phyloP scores from a whole-genome alignment of 2,888 invertebrate genomes.

The Andrena fulva region DNA sequence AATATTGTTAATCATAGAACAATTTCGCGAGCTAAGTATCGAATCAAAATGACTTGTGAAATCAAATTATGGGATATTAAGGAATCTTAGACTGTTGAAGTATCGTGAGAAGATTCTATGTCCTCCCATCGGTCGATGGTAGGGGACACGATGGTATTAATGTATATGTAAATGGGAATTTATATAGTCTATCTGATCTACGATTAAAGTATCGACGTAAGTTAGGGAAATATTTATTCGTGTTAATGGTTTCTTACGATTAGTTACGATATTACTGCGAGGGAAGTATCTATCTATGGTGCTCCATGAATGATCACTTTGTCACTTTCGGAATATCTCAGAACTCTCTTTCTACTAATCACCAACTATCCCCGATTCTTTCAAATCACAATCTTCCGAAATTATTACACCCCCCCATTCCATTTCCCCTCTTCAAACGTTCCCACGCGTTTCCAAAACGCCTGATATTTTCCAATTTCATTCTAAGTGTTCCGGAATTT shows the following conservation, averaged over 20 bases:
- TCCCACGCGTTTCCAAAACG: not conserved
- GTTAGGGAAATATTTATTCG: constrained; percentile 61
- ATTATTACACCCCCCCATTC: no score
- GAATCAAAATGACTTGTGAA: constrained; percentile 7
- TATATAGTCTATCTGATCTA: constrained; percentile 60
- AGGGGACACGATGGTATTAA: constrained; percentile 19
- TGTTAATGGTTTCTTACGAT: constrained; percentile 55
- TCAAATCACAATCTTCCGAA: no score
- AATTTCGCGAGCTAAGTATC: not conserved
- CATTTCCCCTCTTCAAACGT: not conserved
- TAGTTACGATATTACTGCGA: constrained; percentile 52
- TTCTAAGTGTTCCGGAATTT: not conserved
- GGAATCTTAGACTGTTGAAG: constrained; percentile 39
- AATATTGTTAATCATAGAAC: not conserved
- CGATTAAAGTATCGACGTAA: constrained; percentile 48
- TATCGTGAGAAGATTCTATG: constrained; percentile 29
- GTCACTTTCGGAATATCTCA: not conserved
- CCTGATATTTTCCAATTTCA: not conserved
- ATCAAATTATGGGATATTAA: constrained; percentile 25
- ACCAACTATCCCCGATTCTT: no score
- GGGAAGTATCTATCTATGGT: constrained; percentile 38
- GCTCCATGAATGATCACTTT: not conserved
- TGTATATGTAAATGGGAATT: constrained; percentile 49
- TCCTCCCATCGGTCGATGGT: constrained; percentile 7
- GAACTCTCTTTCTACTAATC: no score